phyloP scores from a whole-genome alignment of 2,113 vertebrate genomes.

The Engraulis encrasicolus region DNA sequence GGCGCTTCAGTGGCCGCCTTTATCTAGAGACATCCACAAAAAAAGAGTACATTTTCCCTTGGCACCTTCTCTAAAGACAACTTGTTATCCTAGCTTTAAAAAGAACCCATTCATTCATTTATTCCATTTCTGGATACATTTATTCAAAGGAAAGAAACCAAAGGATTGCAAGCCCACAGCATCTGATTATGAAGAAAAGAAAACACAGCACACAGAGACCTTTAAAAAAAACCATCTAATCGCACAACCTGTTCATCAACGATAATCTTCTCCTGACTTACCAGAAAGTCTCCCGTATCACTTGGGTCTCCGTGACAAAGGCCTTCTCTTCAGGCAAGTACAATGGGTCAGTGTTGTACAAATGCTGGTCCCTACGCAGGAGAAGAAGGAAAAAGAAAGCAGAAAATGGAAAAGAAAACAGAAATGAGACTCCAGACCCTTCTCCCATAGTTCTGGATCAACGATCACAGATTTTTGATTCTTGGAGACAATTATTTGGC shows the following conservation, averaged over 20 bases:
- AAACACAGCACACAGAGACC: neutral
- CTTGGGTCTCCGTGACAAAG: constrained; percentile 92
- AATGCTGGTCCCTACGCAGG: constrained; percentile 88
- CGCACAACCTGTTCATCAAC: neutral
- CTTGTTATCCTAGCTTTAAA: neutral
- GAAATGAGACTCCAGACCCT: neutral
- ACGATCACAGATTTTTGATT: constrained; percentile 5
- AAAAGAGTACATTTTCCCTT: neutral
- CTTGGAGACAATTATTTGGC: neutral
- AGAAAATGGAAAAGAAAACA: neutral
- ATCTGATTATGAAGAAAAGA: neutral
- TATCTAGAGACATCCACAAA: neutral
- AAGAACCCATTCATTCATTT: neutral
- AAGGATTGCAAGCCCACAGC: neutral
- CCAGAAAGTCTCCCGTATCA: constrained; percentile 94
- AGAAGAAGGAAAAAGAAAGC: constrained; percentile 19
- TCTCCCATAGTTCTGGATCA: neutral
- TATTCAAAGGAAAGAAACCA: constrained; percentile 1
- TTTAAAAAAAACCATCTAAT: constrained; percentile 7
- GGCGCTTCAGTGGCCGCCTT: neutral
- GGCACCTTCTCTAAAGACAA: neutral
- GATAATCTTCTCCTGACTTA: constrained; percentile 68
- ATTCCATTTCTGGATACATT: neutral
- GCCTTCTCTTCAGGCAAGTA: constrained; percentile 90
- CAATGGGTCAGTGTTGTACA: constrained; percentile 89